phyloP scores from a whole-genome alignment of 2,113 vertebrate species.

The Arothron firmamentum region DNA sequence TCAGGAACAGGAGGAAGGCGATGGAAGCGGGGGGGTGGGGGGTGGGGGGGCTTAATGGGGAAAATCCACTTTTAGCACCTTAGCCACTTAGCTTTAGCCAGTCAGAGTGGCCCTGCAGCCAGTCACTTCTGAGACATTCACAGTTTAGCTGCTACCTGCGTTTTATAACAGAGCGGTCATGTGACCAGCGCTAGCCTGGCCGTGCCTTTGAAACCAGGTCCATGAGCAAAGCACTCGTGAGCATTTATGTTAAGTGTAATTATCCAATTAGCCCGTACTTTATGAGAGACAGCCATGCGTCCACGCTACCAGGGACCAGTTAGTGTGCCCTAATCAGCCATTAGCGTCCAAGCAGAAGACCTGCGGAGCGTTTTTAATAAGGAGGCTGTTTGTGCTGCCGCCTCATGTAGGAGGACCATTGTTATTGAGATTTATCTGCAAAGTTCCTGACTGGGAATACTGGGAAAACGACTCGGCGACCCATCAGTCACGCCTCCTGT shows the following conservation, averaged over 20 bases:
- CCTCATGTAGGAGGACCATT: slow-evolving; percentile 41
- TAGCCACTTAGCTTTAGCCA: slow-evolving; percentile 11
- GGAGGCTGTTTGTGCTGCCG: slow-evolving; percentile 59
- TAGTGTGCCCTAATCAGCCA: slow-evolving; percentile 67
- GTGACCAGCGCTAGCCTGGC: slow-evolving; percentile 39
- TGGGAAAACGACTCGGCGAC: too few relatives aligned
- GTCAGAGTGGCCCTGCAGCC: slow-evolving; percentile 16
- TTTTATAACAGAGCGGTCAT: not conserved
- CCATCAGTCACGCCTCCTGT: too few relatives aligned
- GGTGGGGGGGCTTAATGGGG: too few relatives aligned
- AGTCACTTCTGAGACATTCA: slow-evolving; percentile 2
- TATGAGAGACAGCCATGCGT: slow-evolving; percentile 63
- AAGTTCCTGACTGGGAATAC: slow-evolving; percentile 19
- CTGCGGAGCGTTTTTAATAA: slow-evolving; percentile 71
- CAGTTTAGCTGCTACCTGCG: slow-evolving; percentile 7
- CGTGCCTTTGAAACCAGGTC: slow-evolving; percentile 51
- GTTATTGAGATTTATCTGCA: slow-evolving; percentile 51
- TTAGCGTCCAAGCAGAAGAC: slow-evolving; percentile 65
- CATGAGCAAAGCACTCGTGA: slow-evolving; percentile 41
- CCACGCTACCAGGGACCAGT: slow-evolving; percentile 70
- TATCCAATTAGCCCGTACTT: slow-evolving; percentile 67
- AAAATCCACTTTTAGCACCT: too few relatives aligned
- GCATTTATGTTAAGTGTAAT: slow-evolving; percentile 65
- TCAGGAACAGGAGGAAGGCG: too few relatives aligned
- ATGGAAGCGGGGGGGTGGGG: too few relatives aligned